Evolutionary conservation across 1,140 invertebrate genomes (phyloP).

Genomic region (Drosophila cardini): DNA sequence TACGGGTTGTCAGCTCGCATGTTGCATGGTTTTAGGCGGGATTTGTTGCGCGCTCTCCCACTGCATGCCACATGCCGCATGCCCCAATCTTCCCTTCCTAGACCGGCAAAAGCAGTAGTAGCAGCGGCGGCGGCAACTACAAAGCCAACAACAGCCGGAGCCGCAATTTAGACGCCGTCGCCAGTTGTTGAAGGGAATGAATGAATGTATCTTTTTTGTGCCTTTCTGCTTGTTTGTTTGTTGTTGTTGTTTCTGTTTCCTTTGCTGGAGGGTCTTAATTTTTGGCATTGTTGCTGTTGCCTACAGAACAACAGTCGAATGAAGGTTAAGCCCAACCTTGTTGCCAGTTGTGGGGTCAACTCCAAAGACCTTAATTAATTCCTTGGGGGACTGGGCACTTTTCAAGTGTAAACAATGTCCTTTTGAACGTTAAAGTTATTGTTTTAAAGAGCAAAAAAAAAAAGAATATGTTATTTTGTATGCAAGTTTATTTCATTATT

Average conservation of each 20-base stretch:
- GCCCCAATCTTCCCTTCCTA: slow-evolving; percentile 2
- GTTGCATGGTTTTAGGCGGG: slow-evolving; percentile 81
- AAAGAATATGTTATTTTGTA: not conserved
- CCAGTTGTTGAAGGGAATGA: slow-evolving; percentile 10
- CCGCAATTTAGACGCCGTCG: slow-evolving; percentile 68
- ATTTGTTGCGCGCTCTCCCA: slow-evolving; percentile 65
- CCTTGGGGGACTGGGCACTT: slow-evolving; percentile 15
- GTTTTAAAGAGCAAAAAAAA: not conserved
- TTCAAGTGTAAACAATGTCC: slow-evolving; percentile 19
- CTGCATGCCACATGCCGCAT: slow-evolving; percentile 29
- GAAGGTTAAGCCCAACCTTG: slow-evolving; percentile 56
- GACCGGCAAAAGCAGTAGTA: not conserved
- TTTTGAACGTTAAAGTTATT: slow-evolving; percentile 1
- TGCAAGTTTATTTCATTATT: not conserved
- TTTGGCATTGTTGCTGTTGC: slow-evolving; percentile 66
- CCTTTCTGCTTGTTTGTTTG: slow-evolving; percentile 8
- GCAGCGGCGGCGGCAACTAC: slow-evolving; percentile 57
- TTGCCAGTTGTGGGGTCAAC: slow-evolving; percentile 38
- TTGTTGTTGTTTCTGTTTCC: slow-evolving; percentile 28
- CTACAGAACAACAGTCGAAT: slow-evolving; percentile 29
- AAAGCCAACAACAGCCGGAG: slow-evolving; percentile 68
- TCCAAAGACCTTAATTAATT: slow-evolving; percentile 65
- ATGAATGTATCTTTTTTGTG: slow-evolving; percentile 46
- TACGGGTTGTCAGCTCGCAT: slow-evolving; percentile 82
- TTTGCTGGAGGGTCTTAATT: slow-evolving; percentile 71